Evolutionary conservation across 2,888 invertebrate genomes (phyloP).

Genomic region (Lysandra bellargus): DNA sequence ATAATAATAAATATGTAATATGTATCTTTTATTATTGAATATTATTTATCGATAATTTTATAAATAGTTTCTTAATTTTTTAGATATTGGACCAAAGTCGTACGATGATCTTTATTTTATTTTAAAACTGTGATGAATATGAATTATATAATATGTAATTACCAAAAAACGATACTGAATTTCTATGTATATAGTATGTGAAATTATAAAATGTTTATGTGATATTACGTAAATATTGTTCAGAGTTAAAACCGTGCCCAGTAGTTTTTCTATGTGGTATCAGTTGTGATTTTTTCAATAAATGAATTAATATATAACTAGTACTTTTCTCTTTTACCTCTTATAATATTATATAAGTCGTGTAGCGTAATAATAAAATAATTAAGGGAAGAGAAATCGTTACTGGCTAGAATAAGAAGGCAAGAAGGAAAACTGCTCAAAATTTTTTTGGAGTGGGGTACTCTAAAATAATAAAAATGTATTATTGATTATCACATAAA

Average conservation of each 20-base stretch:
- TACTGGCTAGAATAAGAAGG: too few relatives aligned
- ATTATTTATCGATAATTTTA: not conserved
- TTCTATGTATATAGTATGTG: slow-evolving; percentile 72
- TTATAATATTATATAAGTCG: not conserved
- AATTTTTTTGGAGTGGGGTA: too few relatives aligned
- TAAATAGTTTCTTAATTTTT: not conserved
- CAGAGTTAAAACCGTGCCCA: slow-evolving; percentile 81
- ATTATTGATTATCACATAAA: too few relatives aligned
- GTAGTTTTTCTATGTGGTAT: slow-evolving; percentile 81
- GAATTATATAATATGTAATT: slow-evolving; percentile 50
- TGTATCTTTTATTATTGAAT: not conserved
- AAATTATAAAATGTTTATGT: slow-evolving; percentile 79
- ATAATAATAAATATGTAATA: not conserved
- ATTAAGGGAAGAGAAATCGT: too few relatives aligned
- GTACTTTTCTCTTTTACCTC: not conserved
- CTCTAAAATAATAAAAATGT: too few relatives aligned
- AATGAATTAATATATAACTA: slow-evolving; percentile 66
- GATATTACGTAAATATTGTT: slow-evolving; percentile 72
- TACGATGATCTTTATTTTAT: slow-evolving; percentile 47
- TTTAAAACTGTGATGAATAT: slow-evolving; percentile 56
- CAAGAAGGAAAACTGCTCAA: too few relatives aligned
- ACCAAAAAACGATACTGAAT: slow-evolving; percentile 59
- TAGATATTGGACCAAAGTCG: not conserved
- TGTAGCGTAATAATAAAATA: too few relatives aligned
- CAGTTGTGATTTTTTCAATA: slow-evolving; percentile 80